Evolutionary conservation across 2,113 vertebrate genomes (phyloP).

Genomic region (Tragelaphus imberbis): DNA sequence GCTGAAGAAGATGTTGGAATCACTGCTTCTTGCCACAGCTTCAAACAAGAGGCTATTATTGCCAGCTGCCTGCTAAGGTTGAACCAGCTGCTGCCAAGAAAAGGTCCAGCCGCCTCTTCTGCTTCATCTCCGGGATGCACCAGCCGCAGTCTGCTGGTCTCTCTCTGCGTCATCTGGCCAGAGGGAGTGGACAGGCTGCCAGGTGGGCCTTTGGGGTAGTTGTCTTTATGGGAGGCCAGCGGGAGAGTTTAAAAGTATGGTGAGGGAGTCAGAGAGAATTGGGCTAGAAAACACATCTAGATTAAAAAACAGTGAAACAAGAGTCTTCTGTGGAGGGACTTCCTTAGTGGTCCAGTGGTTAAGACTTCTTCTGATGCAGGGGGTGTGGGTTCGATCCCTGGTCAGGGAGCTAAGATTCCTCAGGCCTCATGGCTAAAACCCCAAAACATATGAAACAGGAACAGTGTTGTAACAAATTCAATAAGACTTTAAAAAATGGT

Average conservation of each 20-base stretch:
- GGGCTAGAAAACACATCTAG: neutral
- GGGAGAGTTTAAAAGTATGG: neutral
- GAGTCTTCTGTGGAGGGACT: neutral
- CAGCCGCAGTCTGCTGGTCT: neutral
- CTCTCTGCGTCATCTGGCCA: neutral
- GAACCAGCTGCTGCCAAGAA: constrained; percentile 73
- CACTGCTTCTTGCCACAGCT: constrained; percentile 26
- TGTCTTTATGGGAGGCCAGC: neutral
- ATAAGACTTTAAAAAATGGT: neutral
- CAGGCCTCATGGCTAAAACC: neutral
- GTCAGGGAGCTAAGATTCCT: neutral
- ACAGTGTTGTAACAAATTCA: neutral
- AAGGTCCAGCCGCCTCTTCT: constrained; percentile 42
- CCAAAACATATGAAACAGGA: neutral
- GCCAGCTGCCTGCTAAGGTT: constrained; percentile 44
- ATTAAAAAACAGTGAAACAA: neutral
- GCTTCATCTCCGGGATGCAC: neutral
- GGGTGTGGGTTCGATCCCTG: neutral
- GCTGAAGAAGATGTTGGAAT: constrained; percentile 58
- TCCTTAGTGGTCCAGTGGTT: neutral
- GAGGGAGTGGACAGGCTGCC: neutral
- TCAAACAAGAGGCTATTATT: neutral
- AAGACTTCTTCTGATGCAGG: neutral
- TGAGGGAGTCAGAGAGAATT: fast-evolving
- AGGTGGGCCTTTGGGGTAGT: fast-evolving